Conservation (phyloP, 2,113 vertebrate species). For the Chlorodrepanis virens region DNA sequence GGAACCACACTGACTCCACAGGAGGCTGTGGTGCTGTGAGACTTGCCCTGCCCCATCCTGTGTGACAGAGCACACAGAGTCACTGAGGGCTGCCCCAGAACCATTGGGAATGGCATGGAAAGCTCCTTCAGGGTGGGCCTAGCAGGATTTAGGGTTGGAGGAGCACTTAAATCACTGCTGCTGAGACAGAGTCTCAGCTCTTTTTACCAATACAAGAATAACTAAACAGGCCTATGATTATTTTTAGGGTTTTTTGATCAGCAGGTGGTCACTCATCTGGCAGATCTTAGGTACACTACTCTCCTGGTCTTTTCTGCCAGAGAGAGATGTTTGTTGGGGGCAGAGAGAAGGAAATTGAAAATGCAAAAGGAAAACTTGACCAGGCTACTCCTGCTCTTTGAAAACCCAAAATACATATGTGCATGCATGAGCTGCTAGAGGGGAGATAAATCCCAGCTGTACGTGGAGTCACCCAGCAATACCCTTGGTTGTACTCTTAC, state of each 20-base stretch:
- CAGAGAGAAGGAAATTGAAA: neutral
- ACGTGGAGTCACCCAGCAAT: neutral
- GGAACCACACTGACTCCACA: neutral
- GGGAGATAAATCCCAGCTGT: neutral
- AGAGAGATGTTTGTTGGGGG: neutral
- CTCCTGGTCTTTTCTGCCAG: neutral
- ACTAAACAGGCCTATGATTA: neutral
- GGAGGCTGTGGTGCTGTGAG: rapidly evolving
- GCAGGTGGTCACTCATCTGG: neutral
- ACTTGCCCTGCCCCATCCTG: neutral
- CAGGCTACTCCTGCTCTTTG: neutral
- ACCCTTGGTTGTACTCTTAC: neutral
- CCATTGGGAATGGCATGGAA: neutral
- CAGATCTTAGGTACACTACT: neutral
- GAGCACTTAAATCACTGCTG: neutral
- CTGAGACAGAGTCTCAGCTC: neutral
- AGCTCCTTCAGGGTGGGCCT: neutral
- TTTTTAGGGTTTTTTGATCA: neutral
- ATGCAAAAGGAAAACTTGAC: neutral
- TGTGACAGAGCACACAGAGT: neutral
- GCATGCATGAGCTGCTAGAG: neutral
- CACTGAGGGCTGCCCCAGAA: neutral
- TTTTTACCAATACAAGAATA: neutral
- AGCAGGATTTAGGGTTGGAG: neutral
- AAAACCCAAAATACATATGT: neutral